phyloP scores from a whole-genome alignment of 2,888 invertebrate genomes.

The Temnothorax unifasciatus region DNA sequence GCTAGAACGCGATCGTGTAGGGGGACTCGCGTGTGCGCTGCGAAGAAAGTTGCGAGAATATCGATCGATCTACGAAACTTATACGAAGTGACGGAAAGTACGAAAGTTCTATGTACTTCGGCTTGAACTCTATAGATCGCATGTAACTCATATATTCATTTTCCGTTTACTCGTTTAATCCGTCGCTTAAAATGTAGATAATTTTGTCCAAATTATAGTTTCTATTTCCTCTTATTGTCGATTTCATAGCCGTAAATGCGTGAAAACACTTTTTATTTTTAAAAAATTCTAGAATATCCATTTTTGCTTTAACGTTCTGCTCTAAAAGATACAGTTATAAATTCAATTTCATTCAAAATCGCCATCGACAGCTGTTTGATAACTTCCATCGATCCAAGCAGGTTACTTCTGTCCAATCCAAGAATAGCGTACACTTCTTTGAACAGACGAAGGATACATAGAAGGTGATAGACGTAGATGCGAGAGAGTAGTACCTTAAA shows the following conservation, averaged over 20 bases:
- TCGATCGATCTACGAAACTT: conserved; percentile 68
- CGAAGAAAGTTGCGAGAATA: conserved; percentile 57
- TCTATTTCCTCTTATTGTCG: not conserved
- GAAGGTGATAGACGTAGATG: conserved; percentile 1
- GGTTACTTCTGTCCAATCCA: not conserved
- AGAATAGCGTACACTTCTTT: conserved; percentile 14
- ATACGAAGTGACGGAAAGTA: conserved; percentile 25
- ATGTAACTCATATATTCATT: conserved; percentile 49
- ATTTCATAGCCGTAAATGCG: not conserved
- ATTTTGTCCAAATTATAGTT: not conserved
- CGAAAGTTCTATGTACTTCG: conserved; percentile 7
- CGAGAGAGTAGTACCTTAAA: conserved; percentile 47
- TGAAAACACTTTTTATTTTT: not conserved
- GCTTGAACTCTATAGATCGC: conserved; percentile 23
- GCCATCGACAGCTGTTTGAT: not conserved
- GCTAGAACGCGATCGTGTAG: conserved; percentile 52
- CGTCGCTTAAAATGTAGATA: conserved; percentile 55
- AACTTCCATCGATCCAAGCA: not conserved
- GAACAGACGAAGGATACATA: conserved; percentile 4
- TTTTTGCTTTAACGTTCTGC: not conserved
- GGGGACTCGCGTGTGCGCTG: conserved; percentile 51
- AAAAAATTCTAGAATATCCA: not conserved
- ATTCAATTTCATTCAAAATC: not conserved
- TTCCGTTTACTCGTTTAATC: conserved; percentile 67
- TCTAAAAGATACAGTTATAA: conserved; percentile 18